Evolutionary conservation across 2,797 vertebrate genomes (phyloP).

Genomic region (Euthynnus affinis): DNA sequence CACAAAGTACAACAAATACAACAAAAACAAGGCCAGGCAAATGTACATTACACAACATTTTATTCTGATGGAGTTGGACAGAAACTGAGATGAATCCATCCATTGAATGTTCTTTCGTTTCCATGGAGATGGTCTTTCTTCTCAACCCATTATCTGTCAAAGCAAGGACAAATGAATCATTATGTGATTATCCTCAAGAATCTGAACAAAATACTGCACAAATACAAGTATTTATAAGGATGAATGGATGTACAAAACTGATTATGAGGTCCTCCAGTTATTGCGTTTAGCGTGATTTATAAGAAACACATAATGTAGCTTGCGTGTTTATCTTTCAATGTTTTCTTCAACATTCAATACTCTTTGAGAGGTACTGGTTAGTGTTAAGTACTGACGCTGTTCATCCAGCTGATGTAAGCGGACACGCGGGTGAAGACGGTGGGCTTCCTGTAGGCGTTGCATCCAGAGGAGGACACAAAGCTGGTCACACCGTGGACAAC

Average conservation of each 20-base stretch:
- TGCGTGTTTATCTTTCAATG: background rate
- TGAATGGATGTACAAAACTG: background rate
- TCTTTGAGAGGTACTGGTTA: background rate
- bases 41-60: slow-evolving; percentile 41
- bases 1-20: background rate
- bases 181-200: slow-evolving; percentile 22
- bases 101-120: slow-evolving; percentile 28
- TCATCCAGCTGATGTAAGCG: slow-evolving; percentile 90
- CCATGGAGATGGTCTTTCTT: slow-evolving; percentile 43
- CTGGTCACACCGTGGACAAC: slow-evolving; percentile 92
- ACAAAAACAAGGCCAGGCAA: background rate
- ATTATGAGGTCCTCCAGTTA: background rate
- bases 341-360: background rate
- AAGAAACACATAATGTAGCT: background rate
- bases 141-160: slow-evolving; percentile 81
- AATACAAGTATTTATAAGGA: background rate
- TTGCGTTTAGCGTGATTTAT: background rate
- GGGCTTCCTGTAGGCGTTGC: slow-evolving; percentile 87
- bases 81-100: slow-evolving; percentile 31
- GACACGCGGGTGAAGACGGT: slow-evolving; percentile 92
- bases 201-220: background rate
- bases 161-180: slow-evolving; percentile 54
- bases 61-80: slow-evolving; percentile 58
- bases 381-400: slow-evolving; percentile 82
- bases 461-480: slow-evolving; percentile 91